Evolutionary conservation across 37 sponge, comb jelly and placozoan species (phyloP), one percentile per base, ranked within the genome.

Genomic region (Agelas oroides): DNA sequence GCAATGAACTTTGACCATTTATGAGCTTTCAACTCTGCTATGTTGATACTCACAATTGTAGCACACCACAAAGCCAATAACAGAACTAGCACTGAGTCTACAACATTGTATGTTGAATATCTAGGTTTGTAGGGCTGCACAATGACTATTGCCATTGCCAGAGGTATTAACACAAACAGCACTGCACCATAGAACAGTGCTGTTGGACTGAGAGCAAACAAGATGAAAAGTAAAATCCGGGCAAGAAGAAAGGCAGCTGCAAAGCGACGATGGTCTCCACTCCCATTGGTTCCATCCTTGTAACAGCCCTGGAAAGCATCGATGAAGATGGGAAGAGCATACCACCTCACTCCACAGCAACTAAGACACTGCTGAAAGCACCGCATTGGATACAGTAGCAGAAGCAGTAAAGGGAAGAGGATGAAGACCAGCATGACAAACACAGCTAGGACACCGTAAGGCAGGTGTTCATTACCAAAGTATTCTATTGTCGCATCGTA

Each of bases 271-370:
- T 46, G 73, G 28, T 87, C 77, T 25, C 60, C 3, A 14, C n/a
- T 31, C 23, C 82, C 72, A 90, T 86, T 53, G 18, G 64, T 79
- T 23, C 87, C 80, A 79, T 92, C 84, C 33, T 82, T 64, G 54
- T 84, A 92, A 40, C 84, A 87, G 15, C 88, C 84, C 32, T 87
- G 75, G 73, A 87, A 87, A 0, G 59, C 60, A 52, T 83, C 79
- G 8, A 92, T 27, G 39, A 92, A 79, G 13, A 62, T 63, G 21
- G 65, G 41, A 19, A 77, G 64, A 62, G 21, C 20, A 20, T 28
- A 2, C 54, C 58, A 30, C 13, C 27, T 55, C 19, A 77, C 30
- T 21, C 18, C 40, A 61, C 24, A 61, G 15, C 39, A 58, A 20
- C 19, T 61, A 24, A 77, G 46, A 62, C 24, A 38, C 14, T 38